These are phyloP conservation scores for Corbicula japonica DNA, from an alignment of 2,888 invertebrate species.

Conservation along the genomic window DNA sequence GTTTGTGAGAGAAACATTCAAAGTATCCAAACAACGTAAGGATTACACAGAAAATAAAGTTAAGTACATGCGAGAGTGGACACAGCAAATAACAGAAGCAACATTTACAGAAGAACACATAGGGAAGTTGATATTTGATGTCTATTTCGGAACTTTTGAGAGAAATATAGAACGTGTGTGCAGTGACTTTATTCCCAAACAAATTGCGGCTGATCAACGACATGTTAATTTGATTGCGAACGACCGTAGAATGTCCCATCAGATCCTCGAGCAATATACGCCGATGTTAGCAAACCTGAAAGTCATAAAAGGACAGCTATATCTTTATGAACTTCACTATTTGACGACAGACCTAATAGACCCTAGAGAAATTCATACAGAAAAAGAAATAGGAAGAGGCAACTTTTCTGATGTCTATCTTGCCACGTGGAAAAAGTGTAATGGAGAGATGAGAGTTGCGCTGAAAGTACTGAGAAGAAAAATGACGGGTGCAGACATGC, in stretches of 20 bases:
- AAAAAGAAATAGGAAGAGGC: constrained; percentile 53
- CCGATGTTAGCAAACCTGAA: constrained; percentile 61
- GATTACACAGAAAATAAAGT: constrained; percentile 60
- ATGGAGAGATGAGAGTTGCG: constrained; percentile 49
- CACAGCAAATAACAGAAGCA: constrained; percentile 37
- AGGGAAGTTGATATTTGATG: constrained; percentile 43
- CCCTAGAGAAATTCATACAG: constrained; percentile 22
- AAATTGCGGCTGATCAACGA: constrained; percentile 65
- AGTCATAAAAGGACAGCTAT: constrained; percentile 54
- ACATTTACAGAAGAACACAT: constrained; percentile 51
- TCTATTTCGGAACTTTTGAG: constrained; percentile 51
- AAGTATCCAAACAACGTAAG: constrained; percentile 42
- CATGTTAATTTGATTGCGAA: constrained; percentile 62
- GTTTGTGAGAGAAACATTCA: constrained; percentile 57
- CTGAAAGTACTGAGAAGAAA: constrained; percentile 59
- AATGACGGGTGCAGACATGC: constrained; percentile 42
- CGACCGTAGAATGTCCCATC: constrained; percentile 60
- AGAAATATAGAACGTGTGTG: constrained; percentile 62
- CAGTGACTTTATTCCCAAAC: constrained; percentile 63
- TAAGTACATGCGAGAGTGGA: constrained; percentile 63
- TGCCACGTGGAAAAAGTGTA: constrained; percentile 19
- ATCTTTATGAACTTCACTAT: constrained; percentile 55
- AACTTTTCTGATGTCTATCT: constrained; percentile 63
- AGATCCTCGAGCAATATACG: constrained; percentile 59
- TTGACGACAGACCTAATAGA: constrained; percentile 54